Evolutionary conservation across 2,797 vertebrate species (phyloP).

Genomic region (Aulostomus chinensis): DNA sequence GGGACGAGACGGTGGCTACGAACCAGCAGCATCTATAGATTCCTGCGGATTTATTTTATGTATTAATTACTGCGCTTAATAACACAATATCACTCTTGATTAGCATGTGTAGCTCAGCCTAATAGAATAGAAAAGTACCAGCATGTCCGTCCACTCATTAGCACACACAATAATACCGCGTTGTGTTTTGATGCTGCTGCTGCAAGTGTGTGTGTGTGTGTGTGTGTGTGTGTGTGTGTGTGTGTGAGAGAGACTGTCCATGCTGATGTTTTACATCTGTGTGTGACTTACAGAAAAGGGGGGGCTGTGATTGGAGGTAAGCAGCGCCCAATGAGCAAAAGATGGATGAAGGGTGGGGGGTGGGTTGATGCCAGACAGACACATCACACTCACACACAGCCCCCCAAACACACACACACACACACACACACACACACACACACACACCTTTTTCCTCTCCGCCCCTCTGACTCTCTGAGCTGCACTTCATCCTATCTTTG

Average conservation of each 20-base stretch:
- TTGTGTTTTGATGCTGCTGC: slow-evolving; percentile 46
- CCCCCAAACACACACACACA: slow-evolving; percentile 10
- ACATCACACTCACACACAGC: slow-evolving; percentile 57
- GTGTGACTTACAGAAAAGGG: neutral
- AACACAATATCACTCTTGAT: slow-evolving; percentile 59
- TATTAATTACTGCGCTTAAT: slow-evolving; percentile 62
- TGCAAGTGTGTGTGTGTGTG: neutral
- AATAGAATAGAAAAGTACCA: slow-evolving; percentile 39
- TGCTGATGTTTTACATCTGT: slow-evolving; percentile 41
- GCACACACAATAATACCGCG: slow-evolving; percentile 42
- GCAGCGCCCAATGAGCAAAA: slow-evolving; percentile 25
- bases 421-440: slow-evolving; percentile 10
- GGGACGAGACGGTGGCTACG: slow-evolving; percentile 26
- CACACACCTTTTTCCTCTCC: neutral
- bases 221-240: slow-evolving; percentile 3
- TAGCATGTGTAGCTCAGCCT: slow-evolving; percentile 53
- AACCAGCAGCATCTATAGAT: slow-evolving; percentile 29
- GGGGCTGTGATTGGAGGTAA: slow-evolving; percentile 19
- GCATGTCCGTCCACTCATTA: slow-evolving; percentile 36
- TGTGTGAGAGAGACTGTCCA: slow-evolving; percentile 27
- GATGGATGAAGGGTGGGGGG: slow-evolving; percentile 12
- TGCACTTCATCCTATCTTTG: slow-evolving; percentile 55
- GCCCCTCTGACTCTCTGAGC: slow-evolving; percentile 42
- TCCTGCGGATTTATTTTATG: slow-evolving; percentile 52
- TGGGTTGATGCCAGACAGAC: slow-evolving; percentile 24